Evolutionary conservation across 2,888 invertebrate species (phyloP), one percentile per base, ranked within the genome.

Genomic region (Zelleria hepariella): DNA sequence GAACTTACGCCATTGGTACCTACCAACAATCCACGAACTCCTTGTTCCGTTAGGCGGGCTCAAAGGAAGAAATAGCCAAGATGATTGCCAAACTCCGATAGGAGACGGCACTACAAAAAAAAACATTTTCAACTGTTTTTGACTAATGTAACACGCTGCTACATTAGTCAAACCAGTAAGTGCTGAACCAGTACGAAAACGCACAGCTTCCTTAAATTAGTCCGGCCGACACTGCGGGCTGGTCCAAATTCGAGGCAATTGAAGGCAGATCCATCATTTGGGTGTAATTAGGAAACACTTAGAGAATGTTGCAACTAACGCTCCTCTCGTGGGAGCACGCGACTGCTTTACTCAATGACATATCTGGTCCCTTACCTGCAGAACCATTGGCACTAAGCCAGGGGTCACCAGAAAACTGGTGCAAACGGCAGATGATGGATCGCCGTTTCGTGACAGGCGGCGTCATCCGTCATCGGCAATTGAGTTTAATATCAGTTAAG

Each of bases 401-500:
- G 32, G 15, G 32, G 15, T 42, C 32, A 42, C 32, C 32, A 42
- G 15, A 15, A 15, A 10, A 4, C 15, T 2, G 32, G 15, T 10
- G 32, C 32, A 42, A 15, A 10, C 15, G 32, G 10, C 32, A 42
- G 32, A 42, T 42, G 32, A 42, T 42, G 15, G 32, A 42, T 42
- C 32, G 32, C 32, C 15, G 15, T 15, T 42, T 42, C 15, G 32
- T 42, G 32, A 42, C 32, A 42, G 32, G 15, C 32, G 15, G 10
- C 32, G 55, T 32, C 24, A 55, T 55, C 55, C 55, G 32, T 55
- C 55, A 55, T 18, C 26, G 27, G 18, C 55, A 55, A 55, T 55
- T 55, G 55, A 55, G 27, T 55, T 55, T 55, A 55, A 32, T 55
- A 32, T n/a, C n/a, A 55, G 55, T 27, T 53, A 53, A 18, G 18